Evolutionary conservation across 2,888 invertebrate species (phyloP), one percentile per base, ranked within the genome.

Genomic region (Willowsia nigromaculata): DNA sequence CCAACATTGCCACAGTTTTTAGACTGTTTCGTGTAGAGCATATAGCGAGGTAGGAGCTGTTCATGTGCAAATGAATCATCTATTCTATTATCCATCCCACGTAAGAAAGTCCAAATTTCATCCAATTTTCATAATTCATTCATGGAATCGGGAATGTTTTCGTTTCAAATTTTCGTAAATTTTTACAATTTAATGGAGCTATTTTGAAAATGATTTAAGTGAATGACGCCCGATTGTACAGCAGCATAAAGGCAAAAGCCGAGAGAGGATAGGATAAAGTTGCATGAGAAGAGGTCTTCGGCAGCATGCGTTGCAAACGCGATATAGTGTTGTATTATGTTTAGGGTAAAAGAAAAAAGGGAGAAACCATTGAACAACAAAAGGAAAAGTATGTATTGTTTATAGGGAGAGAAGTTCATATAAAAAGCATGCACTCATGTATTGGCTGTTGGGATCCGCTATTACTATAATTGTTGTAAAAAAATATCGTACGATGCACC

Each of bases 1-100:
- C 68, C 82, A 68, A 40, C 82, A 68, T 47, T 83, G 65, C 82
- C 82, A 65, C 82, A 83, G 65, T 83, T 83, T 81, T 68, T 83
- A 83, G 43, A n/a, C 40, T 5, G 13, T 13, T 37, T 40, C 11
- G 15, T 30, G 5, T 5, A 5, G 7, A 62, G 62, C n/a, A 4
- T 18, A 68, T 9, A 37, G 18, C 1, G 6, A 37, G 13, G 74
- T 0, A 15, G 47, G 15, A 47, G 47, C 22, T 3, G 74, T 43
- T n/a, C 47, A 13, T 47, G 74, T 74, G 6, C 71, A 71, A 11
- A 40, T n/a, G 56, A 2, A 3, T 11, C 50, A 15, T 50, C 13
- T 15, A 11, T 13, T n/a, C n/a, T n/a, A n/a, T n/a, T n/a, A n/a
- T n/a, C n/a, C n/a, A n/a, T n/a, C n/a, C n/a, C n/a, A n/a, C n/a